Evolutionary conservation across 2,113 vertebrate genomes (phyloP).

Genomic region (Excalfactoria chinensis): DNA sequence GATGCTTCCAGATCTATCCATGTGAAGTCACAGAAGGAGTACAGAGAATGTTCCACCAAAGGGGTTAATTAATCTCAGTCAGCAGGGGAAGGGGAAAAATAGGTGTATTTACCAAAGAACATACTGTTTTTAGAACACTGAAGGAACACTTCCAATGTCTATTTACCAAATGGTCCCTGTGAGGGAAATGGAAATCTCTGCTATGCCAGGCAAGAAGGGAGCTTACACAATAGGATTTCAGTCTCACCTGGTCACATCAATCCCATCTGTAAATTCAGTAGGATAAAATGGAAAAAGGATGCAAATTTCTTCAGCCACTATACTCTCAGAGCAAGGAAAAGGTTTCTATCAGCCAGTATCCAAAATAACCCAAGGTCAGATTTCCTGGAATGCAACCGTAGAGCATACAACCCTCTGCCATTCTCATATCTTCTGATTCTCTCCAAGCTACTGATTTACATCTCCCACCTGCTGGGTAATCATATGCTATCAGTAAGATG

Average conservation of each 20-base stretch:
- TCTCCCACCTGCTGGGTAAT: constrained; percentile 44
- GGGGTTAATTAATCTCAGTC: background rate
- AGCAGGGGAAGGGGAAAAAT: background rate
- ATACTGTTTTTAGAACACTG: background rate
- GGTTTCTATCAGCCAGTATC: background rate
- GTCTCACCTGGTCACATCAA: background rate
- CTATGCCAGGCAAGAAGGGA: background rate
- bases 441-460: constrained; percentile 50
- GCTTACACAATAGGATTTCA: background rate
- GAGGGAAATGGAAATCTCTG: background rate
- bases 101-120: background rate
- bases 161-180: background rate
- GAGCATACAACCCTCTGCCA: background rate
- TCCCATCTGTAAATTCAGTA: background rate
- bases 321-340: constrained; percentile 19
- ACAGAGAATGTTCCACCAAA: background rate
- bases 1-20: background rate
- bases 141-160: background rate
- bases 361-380: constrained; percentile 48
- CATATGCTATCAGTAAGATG: background rate
- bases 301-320: background rate
- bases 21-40: background rate
- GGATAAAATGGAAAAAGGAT: constrained; percentile 5
- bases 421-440: background rate
- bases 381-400: background rate